Evolutionary conservation across 1,140 invertebrate genomes (phyloP).

Genomic region (Drosophila punjabiensis): DNA sequence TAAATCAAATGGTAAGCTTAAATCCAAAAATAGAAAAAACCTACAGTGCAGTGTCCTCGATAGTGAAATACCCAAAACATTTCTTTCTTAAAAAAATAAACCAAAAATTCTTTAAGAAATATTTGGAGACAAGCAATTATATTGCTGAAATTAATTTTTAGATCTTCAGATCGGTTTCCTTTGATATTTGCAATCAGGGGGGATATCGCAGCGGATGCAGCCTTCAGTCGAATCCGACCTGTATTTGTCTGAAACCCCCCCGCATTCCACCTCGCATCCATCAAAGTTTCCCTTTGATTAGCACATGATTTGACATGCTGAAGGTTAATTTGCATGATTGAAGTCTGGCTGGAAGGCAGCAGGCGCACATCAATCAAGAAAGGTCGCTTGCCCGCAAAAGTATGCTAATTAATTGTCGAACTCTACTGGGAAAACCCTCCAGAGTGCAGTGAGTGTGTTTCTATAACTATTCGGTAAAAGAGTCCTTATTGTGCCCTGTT

Average conservation of each 20-base stretch:
- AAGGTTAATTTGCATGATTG: conserved; percentile 51
- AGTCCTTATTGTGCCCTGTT: not conserved
- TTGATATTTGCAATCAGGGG: conserved; percentile 4
- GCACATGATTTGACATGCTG: conserved; percentile 34
- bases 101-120: not conserved
- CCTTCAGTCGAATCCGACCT: not conserved
- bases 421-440: conserved; percentile 2
- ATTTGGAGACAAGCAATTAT: not conserved
- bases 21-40: not conserved
- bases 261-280: conserved; percentile 38
- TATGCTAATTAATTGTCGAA: conserved; percentile 40
- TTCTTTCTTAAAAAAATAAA: too few relatives aligned
- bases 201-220: conserved; percentile 30
- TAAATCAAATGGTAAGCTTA: conserved; percentile 18
- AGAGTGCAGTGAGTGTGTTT: not conserved
- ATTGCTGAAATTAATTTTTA: not conserved
- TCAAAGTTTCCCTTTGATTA: conserved; percentile 42
- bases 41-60: not conserved
- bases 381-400: conserved; percentile 41
- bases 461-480: not conserved
- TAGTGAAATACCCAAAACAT: too few relatives aligned
- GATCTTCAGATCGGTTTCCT: not conserved
- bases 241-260: not conserved
- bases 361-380: conserved; percentile 47
- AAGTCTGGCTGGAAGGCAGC: conserved; percentile 22